Evolutionary conservation across 1,140 invertebrate species (phyloP).

Genomic region (Micrasema longulum): DNA sequence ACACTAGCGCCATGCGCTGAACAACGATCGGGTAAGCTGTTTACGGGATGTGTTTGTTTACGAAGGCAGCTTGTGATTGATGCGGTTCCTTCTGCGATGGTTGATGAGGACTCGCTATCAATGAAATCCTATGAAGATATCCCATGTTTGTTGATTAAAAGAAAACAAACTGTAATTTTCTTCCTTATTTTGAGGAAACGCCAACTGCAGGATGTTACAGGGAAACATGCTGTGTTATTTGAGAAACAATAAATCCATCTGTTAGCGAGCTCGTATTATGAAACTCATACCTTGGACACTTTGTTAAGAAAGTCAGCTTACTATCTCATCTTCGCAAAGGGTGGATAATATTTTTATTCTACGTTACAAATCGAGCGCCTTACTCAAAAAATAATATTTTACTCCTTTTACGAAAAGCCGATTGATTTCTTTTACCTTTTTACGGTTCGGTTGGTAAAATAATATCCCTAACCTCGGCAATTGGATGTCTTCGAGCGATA

Average conservation of each 20-base stretch:
- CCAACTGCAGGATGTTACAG: constrained; percentile 23
- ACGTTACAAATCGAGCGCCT: too few species aligned
- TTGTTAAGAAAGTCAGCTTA: too few species aligned
- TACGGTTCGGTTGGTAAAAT: constrained; percentile 14
- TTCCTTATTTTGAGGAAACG: not conserved
- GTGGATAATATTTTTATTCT: too few species aligned
- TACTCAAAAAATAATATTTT: not conserved
- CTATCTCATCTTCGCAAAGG: too few species aligned
- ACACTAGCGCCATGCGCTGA: constrained; percentile 28
- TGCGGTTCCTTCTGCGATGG: constrained; percentile 14
- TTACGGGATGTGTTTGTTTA: constrained; percentile 30
- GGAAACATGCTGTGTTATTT: not conserved
- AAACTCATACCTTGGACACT: too few species aligned
- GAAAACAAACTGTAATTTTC: constrained; percentile 23
- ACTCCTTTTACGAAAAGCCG: not conserved
- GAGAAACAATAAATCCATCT: not conserved
- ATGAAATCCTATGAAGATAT: constrained; percentile 24
- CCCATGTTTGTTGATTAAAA: constrained; percentile 27
- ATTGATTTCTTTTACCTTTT: constrained; percentile 8
- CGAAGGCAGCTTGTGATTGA: constrained; percentile 41
- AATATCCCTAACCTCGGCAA: constrained; percentile 16
- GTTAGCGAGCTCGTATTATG: too few species aligned
- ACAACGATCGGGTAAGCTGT: constrained; percentile 40
- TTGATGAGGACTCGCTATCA: constrained; percentile 5
- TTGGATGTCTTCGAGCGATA: constrained; percentile 17